phyloP scores from a whole-genome alignment of 23 tunicate species.

The Aplidium turbinatum region DNA sequence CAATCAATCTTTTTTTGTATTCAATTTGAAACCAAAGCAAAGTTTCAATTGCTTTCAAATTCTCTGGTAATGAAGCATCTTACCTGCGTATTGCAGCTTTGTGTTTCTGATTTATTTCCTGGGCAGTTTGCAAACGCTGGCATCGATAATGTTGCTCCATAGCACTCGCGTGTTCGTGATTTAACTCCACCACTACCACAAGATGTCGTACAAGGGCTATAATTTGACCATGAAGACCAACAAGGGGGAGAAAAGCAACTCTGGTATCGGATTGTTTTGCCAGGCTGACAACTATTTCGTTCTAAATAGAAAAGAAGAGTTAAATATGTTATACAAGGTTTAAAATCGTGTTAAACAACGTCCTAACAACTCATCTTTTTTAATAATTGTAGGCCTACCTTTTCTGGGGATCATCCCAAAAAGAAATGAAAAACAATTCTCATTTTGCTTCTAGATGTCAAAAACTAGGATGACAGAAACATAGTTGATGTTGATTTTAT shows the following conservation, averaged over 20 bases:
- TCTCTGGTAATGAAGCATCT: too few relatives aligned
- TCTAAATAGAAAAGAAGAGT: too few relatives aligned
- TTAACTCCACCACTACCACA: conserved; percentile 54
- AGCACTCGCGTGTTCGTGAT: conserved; percentile 48
- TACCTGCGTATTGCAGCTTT: conserved; percentile 41
- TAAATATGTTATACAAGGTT: too few relatives aligned
- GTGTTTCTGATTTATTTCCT: conserved; percentile 21
- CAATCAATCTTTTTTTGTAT: too few relatives aligned
- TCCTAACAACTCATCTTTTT: background rate
- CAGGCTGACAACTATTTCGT: background rate
- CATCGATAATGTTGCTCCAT: conserved; percentile 7
- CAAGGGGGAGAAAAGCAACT: conserved; percentile 32
- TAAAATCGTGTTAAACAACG: too few relatives aligned
- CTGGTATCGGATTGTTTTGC: conserved; percentile 5
- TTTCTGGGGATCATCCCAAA: background rate
- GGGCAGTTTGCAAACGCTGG: conserved; percentile 12
- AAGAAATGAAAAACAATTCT: background rate
- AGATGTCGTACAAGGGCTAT: conserved; percentile 63
- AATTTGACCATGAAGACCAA: conserved; percentile 72
- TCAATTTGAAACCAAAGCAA: too few relatives aligned
- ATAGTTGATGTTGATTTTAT: background rate
- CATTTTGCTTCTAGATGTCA: too few relatives aligned
- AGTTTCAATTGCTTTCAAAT: too few relatives aligned
- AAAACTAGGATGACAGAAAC: too few relatives aligned
- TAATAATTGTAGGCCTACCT: background rate